Evolutionary conservation across 2,113 vertebrate species (phyloP), one percentile per base, ranked within the genome.

Genomic region (Perca flavescens): DNA sequence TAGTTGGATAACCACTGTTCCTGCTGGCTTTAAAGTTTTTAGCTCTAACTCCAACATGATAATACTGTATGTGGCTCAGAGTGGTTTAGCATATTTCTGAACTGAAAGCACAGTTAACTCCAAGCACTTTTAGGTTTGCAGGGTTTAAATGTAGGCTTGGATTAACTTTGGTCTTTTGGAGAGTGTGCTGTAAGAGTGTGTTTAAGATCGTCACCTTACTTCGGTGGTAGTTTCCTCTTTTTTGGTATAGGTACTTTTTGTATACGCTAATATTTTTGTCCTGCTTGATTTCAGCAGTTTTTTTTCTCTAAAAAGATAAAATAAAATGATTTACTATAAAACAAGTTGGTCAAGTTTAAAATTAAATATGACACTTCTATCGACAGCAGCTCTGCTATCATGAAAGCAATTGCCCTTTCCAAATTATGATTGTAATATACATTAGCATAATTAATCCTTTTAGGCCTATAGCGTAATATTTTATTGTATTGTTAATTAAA

Each of bases 1-100:
- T 71, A 83, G 84, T 84, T 77, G 91, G 91, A 89, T 82, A 74
- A 84, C 79, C 86, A 50, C 79, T 53, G 65, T 40, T 88, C 77
- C 80, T 74, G 66, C 80, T 67, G 84, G 77, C 84, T 74, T 84
- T 69, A 52, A 86, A 80, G 53, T 88, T 81, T 81, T 67, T 36
- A 72, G 46, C 69, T 69, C 19, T 3, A 64, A 77, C 34, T 79
- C 54, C 17, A n/a, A 74, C 56, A 67, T 57, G 69, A 57, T 57
- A 77, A 77, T n/a, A 7, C 16, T 28, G 47, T 2, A 19, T 49
- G 63, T 17, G 80, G 43, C 77, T 80, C 16, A 19, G 65, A 53
- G 54, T 66, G 52, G 25, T 69, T 64, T 25, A 28, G 28, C 54
- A 25, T 46, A 25, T 82, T 64, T 63, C 1, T 69, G 62, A 60